These are phyloP conservation scores for Ceryle rudis DNA, from an alignment of 2,797 vertebrate species.

Conservation along the genomic window DNA sequence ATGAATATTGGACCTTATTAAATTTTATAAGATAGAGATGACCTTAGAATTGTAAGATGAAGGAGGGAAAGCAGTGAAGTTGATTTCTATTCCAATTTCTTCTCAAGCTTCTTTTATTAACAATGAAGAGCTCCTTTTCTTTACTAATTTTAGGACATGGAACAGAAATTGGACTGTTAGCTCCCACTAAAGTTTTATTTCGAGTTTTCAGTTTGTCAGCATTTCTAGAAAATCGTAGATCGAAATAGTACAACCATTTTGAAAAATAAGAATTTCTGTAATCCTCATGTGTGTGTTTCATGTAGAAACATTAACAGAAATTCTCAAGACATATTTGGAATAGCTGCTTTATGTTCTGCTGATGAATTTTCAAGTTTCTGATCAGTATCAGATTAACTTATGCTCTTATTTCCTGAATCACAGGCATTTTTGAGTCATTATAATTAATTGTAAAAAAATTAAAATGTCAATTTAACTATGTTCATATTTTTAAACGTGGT, in stretches of 20 bases:
- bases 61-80: neutral
- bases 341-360: neutral
- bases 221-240: neutral
- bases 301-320: neutral
- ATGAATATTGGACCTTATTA: neutral
- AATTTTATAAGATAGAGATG: neutral
- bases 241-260: neutral
- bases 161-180: neutral
- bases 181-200: neutral
- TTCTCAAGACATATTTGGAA: neutral
- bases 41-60: neutral
- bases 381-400: neutral
- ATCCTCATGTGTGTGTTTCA: neutral
- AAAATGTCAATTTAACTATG: neutral
- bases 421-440: neutral
- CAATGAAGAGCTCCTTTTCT: neutral
- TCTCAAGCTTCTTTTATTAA: neutral
- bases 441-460: neutral
- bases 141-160: neutral
- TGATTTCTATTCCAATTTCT: neutral
- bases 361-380: neutral
- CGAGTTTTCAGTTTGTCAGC: neutral
- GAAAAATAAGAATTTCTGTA: neutral
- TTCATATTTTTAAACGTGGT: neutral
- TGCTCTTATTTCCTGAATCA: neutral